Conservation (phyloP, 2,888 invertebrate species). For the Steromphala cineraria region DNA sequence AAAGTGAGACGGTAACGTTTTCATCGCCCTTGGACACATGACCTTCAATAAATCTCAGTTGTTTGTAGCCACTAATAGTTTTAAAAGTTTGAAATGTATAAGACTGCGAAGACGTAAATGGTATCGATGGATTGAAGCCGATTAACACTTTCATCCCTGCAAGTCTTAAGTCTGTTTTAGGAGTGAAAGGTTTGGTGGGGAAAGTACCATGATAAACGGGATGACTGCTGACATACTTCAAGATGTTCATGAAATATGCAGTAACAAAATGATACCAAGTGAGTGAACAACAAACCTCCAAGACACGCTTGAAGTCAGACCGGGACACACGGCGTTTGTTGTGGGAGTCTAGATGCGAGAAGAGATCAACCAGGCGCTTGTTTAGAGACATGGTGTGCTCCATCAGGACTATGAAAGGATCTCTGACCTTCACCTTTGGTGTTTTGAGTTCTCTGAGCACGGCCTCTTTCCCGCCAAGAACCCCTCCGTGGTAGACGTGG, state of each 20-base stretch:
- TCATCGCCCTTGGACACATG: too few species aligned
- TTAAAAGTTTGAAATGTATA: too few species aligned
- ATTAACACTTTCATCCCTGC: too few species aligned
- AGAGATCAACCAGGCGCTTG: constrained; percentile 58
- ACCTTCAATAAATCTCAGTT: too few species aligned
- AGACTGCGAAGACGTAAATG: too few species aligned
- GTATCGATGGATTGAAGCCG: too few species aligned
- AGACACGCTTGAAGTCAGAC: constrained; percentile 53
- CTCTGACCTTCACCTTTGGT: constrained; percentile 32
- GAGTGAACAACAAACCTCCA: constrained; percentile 37
- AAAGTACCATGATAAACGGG: too few species aligned
- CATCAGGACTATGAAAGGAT: constrained; percentile 60
- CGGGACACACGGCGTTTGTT: constrained; percentile 49
- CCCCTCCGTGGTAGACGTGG: constrained; percentile 48
- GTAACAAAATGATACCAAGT: not conserved
- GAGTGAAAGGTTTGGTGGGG: not conserved
- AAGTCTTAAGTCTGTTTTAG: too few species aligned
- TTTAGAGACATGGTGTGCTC: constrained; percentile 49
- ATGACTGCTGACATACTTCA: too few species aligned
- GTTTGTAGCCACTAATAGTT: too few species aligned
- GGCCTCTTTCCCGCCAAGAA: constrained; percentile 42
- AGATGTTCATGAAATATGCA: not conserved
- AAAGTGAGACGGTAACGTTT: too few species aligned
- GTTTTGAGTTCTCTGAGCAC: constrained; percentile 36
- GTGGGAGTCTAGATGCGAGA: constrained; percentile 60